Evolutionary conservation across 2,797 vertebrate genomes (phyloP).

Genomic region (Lophotriccus pileatus): DNA sequence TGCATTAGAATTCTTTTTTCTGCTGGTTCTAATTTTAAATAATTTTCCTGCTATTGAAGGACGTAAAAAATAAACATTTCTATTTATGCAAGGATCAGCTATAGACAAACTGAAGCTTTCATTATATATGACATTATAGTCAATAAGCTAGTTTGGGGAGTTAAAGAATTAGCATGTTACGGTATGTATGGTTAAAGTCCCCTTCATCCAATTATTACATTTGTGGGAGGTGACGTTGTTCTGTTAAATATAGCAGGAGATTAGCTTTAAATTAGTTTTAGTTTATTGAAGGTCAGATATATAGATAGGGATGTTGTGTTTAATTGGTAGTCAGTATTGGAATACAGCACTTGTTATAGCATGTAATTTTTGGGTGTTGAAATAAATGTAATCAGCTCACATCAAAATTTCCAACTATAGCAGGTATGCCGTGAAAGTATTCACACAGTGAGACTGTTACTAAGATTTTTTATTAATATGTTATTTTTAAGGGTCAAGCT

Average conservation of each 20-base stretch:
- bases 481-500: neutral
- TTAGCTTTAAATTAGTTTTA: slow-evolving; percentile 40
- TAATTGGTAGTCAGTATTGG: neutral
- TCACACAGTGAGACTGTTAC: neutral
- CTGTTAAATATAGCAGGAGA: slow-evolving; percentile 13
- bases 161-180: slow-evolving; percentile 27
- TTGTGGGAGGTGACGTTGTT: neutral
- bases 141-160: slow-evolving; percentile 21
- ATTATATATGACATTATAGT: neutral
- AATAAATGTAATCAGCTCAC: neutral
- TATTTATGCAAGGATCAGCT: slow-evolving; percentile 4
- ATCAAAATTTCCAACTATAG: neutral
- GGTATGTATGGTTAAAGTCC: neutral
- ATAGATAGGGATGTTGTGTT: neutral
- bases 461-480: neutral
- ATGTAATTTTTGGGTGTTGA: neutral
- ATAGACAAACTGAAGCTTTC: slow-evolving; percentile 17
- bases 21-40: neutral
- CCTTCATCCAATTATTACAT: neutral
- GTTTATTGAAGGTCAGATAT: neutral
- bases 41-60: slow-evolving; percentile 21
- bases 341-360: slow-evolving; percentile 2
- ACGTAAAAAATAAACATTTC: neutral
- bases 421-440: neutral
- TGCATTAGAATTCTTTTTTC: neutral